Evolutionary conservation across 2,797 vertebrate genomes (phyloP).

Genomic region (Molossus molossus): DNA sequence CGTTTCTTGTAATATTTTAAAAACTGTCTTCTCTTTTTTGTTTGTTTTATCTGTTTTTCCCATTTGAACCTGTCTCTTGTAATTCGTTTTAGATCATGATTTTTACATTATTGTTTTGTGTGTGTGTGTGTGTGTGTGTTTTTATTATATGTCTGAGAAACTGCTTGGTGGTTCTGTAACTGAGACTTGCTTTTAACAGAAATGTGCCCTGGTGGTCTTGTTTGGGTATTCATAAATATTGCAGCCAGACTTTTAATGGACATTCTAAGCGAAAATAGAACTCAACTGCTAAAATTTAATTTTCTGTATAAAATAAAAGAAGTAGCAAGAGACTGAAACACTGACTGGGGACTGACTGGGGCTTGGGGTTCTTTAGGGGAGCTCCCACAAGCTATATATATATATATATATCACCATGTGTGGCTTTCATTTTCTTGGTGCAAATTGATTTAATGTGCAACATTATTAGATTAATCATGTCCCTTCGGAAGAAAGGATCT

Average conservation of each 20-base stretch:
- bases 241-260: conserved; percentile 89
- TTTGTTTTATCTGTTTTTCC: background rate
- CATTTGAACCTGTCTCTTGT: background rate
- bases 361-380: conserved; percentile 21
- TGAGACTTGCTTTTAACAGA: conserved; percentile 83
- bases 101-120: background rate
- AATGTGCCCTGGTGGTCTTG: conserved; percentile 90
- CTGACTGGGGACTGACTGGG: conserved; percentile 14
- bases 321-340: conserved; percentile 58
- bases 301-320: conserved; percentile 85
- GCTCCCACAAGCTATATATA: conserved; percentile 16
- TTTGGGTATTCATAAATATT: conserved; percentile 93
- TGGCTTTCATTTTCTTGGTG: conserved; percentile 79
- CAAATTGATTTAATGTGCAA: conserved; percentile 80
- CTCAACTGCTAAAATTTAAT: conserved; percentile 88
- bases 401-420: conserved; percentile 59
- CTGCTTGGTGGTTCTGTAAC: conserved; percentile 86
- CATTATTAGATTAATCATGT: conserved; percentile 79
- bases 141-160: conserved; percentile 31
- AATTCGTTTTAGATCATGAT: conserved; percentile 3
- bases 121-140: too few species aligned
- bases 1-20: background rate
- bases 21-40: background rate
- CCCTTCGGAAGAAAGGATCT: conserved; percentile 74
- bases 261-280: conserved; percentile 89